Evolutionary conservation across 2,888 invertebrate genomes (phyloP).

Genomic region (Watsonalla binaria): DNA sequence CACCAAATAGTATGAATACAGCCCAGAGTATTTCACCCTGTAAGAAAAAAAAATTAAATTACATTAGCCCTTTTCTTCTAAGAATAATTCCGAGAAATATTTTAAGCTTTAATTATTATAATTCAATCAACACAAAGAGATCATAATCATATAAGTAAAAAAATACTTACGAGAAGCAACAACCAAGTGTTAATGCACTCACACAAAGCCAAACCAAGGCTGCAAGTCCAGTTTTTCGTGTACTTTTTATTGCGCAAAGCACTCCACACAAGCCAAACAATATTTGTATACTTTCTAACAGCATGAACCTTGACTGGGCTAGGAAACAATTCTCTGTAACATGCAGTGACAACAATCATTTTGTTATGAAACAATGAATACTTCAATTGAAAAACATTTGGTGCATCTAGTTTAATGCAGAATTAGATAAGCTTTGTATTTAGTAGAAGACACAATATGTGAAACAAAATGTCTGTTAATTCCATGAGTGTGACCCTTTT

Average conservation of each 20-base stretch:
- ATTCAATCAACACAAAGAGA: not conserved
- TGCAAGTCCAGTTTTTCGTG: conserved; percentile 44
- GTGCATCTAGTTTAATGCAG: not conserved
- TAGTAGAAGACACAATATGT: not conserved
- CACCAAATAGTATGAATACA: conserved; percentile 88
- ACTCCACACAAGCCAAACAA: conserved; percentile 90
- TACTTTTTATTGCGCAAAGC: conserved; percentile 73
- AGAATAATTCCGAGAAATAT: not conserved
- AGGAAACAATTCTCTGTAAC: conserved; percentile 91
- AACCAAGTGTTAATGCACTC: conserved; percentile 82
- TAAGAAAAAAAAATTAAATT: conserved; percentile 32
- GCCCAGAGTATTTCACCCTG: conserved; percentile 93
- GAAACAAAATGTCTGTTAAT: no score
- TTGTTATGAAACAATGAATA: not conserved
- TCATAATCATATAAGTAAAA: not conserved
- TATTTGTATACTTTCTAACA: conserved; percentile 95
- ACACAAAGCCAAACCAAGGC: conserved; percentile 84
- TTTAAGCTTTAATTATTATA: not conserved
- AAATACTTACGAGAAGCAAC: conserved; percentile 83
- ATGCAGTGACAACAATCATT: not conserved
- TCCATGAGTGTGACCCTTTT: no score
- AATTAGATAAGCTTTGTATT: not conserved
- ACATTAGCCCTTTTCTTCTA: not conserved
- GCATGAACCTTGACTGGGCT: conserved; percentile 94
- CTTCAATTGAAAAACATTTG: not conserved